Evolutionary conservation across 2,888 invertebrate species (phyloP), one percentile per base, ranked within the genome.

Genomic region (Boloria euphrosyne): DNA sequence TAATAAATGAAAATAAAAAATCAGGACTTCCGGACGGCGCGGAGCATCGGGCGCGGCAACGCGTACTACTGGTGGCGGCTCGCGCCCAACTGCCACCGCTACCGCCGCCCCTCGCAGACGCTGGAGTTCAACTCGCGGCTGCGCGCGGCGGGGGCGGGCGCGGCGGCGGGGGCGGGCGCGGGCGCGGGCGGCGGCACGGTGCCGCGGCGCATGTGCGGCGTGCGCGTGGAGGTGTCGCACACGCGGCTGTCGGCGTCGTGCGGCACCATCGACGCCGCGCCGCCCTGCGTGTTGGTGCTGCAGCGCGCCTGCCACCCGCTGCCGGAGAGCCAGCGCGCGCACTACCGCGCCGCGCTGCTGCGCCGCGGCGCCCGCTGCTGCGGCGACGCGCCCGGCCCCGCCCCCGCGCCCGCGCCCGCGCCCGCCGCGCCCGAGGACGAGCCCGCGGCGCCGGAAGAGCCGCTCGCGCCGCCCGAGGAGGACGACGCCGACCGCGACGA

Each of bases 211-310:
- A 71, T 65, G 64, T 69, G 61, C 66, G 70, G 71, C 58, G 66
- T 65, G 69, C 68, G 63, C 70, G 70, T 72, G 75, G 63, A 72
- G 68, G 68, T 63, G 68, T 73, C 74, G 71, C 66, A 61, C 68
- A 70, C 62, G 69, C 66, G 72, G 69, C 86, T 95, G 67, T 94
- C 94, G 62, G 94, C 95, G 0, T 94, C 95, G n/a, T 95, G 95
- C 78, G 94, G 94, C 65, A 94, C 94, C 78, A 93, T 93, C 65
- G 78, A 78, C 77, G 76, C 76, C 74, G 77, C 76, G 75, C 78
- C 79, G 71, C 79, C 78, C 4, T 74, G 78, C 78, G 68, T 80
- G 78, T 74, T 80, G 78, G 74, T 80, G 76, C 71, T 77, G 77
- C 83, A 70, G 71, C 73, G 62, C 62, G 65, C 68, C 58, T 68